These are phyloP conservation scores for Oscheius onirici DNA, from an alignment of 2,888 invertebrate genomes.

Conservation along the genomic window DNA sequence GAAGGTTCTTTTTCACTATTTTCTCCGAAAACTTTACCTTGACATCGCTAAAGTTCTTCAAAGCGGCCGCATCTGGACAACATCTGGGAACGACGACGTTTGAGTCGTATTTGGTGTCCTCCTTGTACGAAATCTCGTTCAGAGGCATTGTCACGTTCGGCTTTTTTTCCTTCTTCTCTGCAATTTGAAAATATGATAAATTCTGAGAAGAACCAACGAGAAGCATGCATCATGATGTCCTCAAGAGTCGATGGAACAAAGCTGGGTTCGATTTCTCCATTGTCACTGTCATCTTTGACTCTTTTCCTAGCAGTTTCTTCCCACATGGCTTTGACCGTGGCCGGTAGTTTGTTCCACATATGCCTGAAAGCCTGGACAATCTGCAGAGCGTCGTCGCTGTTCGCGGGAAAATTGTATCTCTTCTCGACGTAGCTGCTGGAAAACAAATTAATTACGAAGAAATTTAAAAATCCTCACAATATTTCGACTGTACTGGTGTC, in stretches of 20 bases:
- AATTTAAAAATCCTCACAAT: neutral
- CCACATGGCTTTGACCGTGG: neutral
- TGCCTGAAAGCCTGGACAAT: constrained; percentile 13
- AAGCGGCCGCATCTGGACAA: neutral
- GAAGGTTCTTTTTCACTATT: neutral
- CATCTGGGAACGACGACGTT: neutral
- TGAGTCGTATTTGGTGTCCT: neutral
- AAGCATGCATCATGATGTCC: neutral
- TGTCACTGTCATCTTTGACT: too few species aligned
- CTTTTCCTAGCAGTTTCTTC: too few species aligned
- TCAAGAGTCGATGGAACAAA: too few species aligned
- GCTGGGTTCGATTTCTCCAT: too few species aligned
- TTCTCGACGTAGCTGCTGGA: neutral
- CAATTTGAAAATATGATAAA: neutral
- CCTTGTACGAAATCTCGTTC: constrained; percentile 6
- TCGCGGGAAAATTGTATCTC: neutral
- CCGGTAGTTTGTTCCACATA: constrained; percentile 2
- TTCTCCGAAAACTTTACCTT: neutral
- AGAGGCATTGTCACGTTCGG: neutral
- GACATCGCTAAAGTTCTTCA: constrained; percentile 17
- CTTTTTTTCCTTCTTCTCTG: neutral
- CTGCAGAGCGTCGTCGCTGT: constrained; percentile 10
- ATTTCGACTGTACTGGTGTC: neutral
- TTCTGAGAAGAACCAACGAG: neutral
- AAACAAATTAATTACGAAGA: neutral